Evolutionary conservation across 2,797 vertebrate genomes (phyloP).

Genomic region (Acanthis flammea): DNA sequence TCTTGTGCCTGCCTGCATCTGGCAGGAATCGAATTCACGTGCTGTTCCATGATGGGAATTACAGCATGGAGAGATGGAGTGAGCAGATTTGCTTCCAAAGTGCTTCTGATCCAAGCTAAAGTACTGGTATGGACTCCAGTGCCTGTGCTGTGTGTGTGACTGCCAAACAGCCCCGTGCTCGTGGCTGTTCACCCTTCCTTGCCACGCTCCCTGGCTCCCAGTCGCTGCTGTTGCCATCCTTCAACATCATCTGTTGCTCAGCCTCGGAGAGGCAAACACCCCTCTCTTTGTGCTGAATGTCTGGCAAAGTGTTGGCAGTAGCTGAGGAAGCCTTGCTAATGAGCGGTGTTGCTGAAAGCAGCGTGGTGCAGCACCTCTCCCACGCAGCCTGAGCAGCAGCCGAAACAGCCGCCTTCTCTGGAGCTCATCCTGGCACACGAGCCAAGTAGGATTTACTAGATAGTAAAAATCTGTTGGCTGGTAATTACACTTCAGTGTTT

Average conservation of each 20-base stretch:
- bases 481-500: background rate
- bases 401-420: background rate
- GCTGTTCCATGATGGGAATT: rapidly evolving
- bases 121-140: rapidly evolving
- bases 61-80: background rate
- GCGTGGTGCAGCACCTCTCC: background rate
- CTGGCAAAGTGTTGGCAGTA: background rate
- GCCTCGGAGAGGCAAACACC: background rate
- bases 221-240: background rate
- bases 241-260: rapidly evolving
- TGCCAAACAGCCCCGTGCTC: background rate
- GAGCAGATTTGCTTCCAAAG: background rate
- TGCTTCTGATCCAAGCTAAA: background rate
- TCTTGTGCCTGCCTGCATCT: rapidly evolving
- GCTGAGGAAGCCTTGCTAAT: background rate
- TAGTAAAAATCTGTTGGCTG: background rate
- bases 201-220: rapidly evolving
- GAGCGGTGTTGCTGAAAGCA: background rate
- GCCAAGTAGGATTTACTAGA: background rate
- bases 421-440: background rate
- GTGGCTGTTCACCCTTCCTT: background rate
- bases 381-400: background rate
- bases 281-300: rapidly evolving
- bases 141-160: rapidly evolving
- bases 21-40: rapidly evolving